Conservation (phyloP, 2,888 invertebrate species). For the Apamea crenata region DNA sequence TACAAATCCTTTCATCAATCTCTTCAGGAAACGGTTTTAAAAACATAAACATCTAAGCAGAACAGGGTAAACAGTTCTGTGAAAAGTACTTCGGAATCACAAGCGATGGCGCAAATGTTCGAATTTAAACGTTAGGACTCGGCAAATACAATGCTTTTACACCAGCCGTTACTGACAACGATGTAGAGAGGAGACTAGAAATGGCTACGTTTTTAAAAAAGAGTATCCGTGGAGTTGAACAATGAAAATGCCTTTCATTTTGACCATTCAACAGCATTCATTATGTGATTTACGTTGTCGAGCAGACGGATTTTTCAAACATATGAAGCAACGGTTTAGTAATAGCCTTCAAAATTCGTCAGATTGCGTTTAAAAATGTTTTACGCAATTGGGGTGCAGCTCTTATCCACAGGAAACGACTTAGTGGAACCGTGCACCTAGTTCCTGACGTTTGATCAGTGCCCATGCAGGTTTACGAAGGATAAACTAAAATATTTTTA, state of each 20-base stretch:
- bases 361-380: no score
- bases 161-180: conserved; percentile 24
- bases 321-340: no score
- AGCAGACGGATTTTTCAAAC: no score
- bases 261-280: no score
- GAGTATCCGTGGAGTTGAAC: not conserved
- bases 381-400: no score
- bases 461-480: not conserved
- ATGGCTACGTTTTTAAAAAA: not conserved
- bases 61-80: not conserved
- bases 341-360: no score
- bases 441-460: not conserved
- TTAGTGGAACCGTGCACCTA: not conserved
- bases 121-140: conserved; percentile 45
- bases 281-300: no score
- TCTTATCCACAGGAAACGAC: not conserved
- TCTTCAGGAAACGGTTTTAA: not conserved
- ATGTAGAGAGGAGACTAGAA: conserved; percentile 6
- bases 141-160: conserved; percentile 56
- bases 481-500: not conserved
- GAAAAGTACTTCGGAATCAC: conserved; percentile 53
- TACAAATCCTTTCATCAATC: not conserved
- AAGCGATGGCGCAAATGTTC: conserved; percentile 36
- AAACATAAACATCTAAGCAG: conserved; percentile 27
- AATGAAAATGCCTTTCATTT: no score